Evolutionary conservation across 2,888 invertebrate species (phyloP).

Genomic region (Eupithecia inturbata): DNA sequence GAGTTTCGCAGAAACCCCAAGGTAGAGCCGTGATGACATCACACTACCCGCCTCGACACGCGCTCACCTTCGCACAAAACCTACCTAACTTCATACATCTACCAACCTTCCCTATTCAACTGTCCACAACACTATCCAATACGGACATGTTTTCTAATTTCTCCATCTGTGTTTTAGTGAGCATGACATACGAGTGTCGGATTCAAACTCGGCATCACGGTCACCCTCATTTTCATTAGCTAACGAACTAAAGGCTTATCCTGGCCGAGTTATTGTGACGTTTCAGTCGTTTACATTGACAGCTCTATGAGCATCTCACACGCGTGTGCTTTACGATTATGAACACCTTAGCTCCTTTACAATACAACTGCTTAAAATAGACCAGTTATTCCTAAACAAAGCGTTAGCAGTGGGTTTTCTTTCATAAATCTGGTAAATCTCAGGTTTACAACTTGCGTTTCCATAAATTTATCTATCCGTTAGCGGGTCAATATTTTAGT

Average conservation of each 20-base stretch:
- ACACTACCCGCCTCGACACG: constrained; percentile 60
- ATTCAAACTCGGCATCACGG: constrained; percentile 54
- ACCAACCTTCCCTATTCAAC: constrained; percentile 36
- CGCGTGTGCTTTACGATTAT: constrained; percentile 27
- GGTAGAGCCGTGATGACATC: constrained; percentile 75
- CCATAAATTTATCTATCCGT: neutral
- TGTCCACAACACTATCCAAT: constrained; percentile 27
- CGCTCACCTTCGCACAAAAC: constrained; percentile 68
- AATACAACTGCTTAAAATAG: constrained; percentile 15
- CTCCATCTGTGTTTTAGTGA: constrained; percentile 44
- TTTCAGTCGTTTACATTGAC: constrained; percentile 43
- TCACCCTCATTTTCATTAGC: constrained; percentile 73
- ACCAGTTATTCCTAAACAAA: constrained; percentile 4
- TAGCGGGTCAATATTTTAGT: neutral
- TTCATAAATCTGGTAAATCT: neutral
- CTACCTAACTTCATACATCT: constrained; percentile 45
- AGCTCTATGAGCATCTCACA: constrained; percentile 32
- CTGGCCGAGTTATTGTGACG: constrained; percentile 48
- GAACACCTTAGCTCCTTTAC: constrained; percentile 18
- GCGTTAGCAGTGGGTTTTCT: neutral
- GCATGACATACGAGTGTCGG: constrained; percentile 53
- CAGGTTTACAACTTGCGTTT: neutral
- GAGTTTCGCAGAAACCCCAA: constrained; percentile 74
- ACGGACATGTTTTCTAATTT: constrained; percentile 42
- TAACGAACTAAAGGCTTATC: constrained; percentile 60